phyloP scores from a whole-genome alignment of 2,888 invertebrate genomes.

The Oscheius myriophilus region DNA sequence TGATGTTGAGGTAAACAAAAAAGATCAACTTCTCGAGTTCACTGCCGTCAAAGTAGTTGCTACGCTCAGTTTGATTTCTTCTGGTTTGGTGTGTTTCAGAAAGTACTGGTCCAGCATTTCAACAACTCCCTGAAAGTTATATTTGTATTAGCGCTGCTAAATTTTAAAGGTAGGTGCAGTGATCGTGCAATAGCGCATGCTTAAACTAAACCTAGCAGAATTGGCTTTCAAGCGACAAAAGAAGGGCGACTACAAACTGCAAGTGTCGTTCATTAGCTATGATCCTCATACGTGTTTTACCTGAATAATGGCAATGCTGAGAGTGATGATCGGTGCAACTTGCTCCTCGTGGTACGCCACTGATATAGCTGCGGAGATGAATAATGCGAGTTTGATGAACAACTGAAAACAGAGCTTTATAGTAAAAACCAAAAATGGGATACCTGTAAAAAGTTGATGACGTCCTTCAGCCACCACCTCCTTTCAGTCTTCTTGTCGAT shows the following conservation, averaged over 20 bases:
- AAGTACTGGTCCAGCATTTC: constrained; percentile 59
- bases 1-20: too few species aligned
- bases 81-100: constrained; percentile 32
- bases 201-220: too few species aligned
- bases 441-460: constrained; percentile 56
- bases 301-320: constrained; percentile 53
- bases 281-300: constrained; percentile 28
- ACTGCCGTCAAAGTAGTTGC: constrained; percentile 17
- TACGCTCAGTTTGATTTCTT: constrained; percentile 28
- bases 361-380: constrained; percentile 56
- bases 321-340: constrained; percentile 52
- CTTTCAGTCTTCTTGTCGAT: constrained; percentile 58
- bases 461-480: constrained; percentile 58
- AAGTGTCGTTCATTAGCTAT: background rate
- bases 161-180: too few species aligned
- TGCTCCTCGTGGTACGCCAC: constrained; percentile 56
- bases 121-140: constrained; percentile 50
- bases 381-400: constrained; percentile 51
- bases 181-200: too few species aligned
- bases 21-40: constrained; percentile 4
- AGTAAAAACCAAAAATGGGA: background rate
- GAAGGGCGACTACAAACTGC: too few species aligned
- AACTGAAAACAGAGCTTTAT: constrained; percentile 30
- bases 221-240: too few species aligned
- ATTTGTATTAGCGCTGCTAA: too few species aligned